Base-by-base conservation (phyloP, 1,140 invertebrate species). In the Habropoda laboriosa region DNA sequence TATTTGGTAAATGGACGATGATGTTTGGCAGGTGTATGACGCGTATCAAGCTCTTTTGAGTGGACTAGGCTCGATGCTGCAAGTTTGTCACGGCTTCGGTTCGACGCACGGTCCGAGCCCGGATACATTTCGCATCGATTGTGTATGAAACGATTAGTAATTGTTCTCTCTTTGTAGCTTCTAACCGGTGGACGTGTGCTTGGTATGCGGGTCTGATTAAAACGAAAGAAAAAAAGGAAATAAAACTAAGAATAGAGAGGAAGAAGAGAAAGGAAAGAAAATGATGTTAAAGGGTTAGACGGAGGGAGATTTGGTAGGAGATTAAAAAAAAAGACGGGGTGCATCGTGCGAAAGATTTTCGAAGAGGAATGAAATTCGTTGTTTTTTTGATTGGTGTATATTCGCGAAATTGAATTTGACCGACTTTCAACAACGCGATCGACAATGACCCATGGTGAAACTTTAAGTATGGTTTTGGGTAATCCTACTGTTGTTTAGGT, bases 11-110 rank as follows among this genome's bases (percentile, higher is more conserved):
- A 58, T n/a, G 45, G 68, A 63, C 42, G 61, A 51, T 80, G 40
- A 80, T 81, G 78, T 92, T 89, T 87, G 73, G 89, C 93, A 96
- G 95, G 95, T 96, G 77, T 96, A 95, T 93, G 95, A 96, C 92
- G 94, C 95, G 64, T 96, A 96, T 90, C 95, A 96, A 92, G 93
- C 94, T 71, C 93, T 96, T 83, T 94, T 96, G 90, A 95, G 95
- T 87, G 95, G 95, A 81, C 92, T 96, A 86, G 95, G 95, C 90
- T 93, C 94, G 86, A 95, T 96, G 94, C 93, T 96, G 84, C 95
- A 95, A 94, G 94, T 95, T 89, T 96, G 95, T 92, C 94, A 95
- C 92, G 94, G 94, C 89, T 92, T 90, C 87, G 91, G 88, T 84
- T 81, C 87, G 79, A 78, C 83, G 75, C 82, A 87, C 76, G 83